phyloP scores from a whole-genome alignment of 2,113 vertebrate species.

The Pelusios castaneus region DNA sequence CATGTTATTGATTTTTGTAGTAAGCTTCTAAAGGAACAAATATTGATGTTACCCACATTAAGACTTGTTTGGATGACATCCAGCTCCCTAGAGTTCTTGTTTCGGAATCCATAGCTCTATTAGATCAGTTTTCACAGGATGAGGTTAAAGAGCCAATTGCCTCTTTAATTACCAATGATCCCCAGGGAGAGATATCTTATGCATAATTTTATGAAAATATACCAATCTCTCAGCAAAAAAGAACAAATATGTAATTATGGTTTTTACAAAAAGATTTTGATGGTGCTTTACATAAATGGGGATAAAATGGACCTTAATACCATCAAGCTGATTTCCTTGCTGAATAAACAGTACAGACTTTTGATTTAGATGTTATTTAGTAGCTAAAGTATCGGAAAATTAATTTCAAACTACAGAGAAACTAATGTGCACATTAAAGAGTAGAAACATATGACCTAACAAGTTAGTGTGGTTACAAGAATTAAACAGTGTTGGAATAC shows the following conservation, averaged over 20 bases:
- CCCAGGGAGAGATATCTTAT: not conserved
- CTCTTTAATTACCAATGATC: not conserved
- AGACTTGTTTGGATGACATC: slow-evolving; percentile 15
- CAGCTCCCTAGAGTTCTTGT: slow-evolving; percentile 27
- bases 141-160: slow-evolving; percentile 38
- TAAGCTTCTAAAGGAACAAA: slow-evolving; percentile 5
- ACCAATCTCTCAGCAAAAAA: not conserved
- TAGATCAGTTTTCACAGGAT: slow-evolving; percentile 32
- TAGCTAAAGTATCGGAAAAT: not conserved
- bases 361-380: not conserved
- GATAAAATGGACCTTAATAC: not conserved
- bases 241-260: not conserved
- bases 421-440: not conserved
- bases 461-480: not conserved
- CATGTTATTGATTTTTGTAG: not conserved
- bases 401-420: not conserved
- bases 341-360: not conserved
- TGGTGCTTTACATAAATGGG: not conserved
- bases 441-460: not conserved
- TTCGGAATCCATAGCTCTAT: not conserved
- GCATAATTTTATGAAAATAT: not conserved
- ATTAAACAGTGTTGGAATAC: not conserved
- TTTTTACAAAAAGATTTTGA: not conserved
- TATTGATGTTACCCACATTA: slow-evolving; percentile 8
- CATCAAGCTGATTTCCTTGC: not conserved